These are phyloP conservation scores for Fragum fragum DNA, from an alignment of 2,888 invertebrate species.

Conservation along the genomic window DNA sequence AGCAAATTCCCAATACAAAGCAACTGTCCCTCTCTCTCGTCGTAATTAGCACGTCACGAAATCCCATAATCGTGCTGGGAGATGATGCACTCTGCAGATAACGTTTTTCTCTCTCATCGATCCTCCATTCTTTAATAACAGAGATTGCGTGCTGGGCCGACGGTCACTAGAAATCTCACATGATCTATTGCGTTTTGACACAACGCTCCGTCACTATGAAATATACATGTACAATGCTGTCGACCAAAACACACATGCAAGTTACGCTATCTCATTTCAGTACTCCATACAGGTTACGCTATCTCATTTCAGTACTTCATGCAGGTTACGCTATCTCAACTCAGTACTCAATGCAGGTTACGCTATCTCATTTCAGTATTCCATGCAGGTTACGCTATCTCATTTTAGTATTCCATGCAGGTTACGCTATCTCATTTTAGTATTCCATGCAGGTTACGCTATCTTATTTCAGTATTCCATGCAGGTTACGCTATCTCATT, in stretches of 20 bases:
- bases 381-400: too few species aligned
- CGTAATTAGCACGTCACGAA: slow-evolving; percentile 20
- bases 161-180: slow-evolving; percentile 11
- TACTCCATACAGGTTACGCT: too few species aligned
- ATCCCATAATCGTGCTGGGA: not conserved
- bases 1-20: not conserved
- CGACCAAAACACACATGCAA: not conserved
- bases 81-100: slow-evolving; percentile 17
- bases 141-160: slow-evolving; percentile 8
- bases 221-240: not conserved
- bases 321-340: too few species aligned
- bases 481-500: too few species aligned
- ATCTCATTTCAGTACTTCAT: too few species aligned
- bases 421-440: too few species aligned
- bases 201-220: not conserved
- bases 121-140: not conserved
- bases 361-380: too few species aligned
- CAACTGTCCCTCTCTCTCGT: not conserved
- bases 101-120: slow-evolving; percentile 4
- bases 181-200: slow-evolving; percentile 13
- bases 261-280: too few species aligned
- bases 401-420: too few species aligned
- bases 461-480: too few species aligned
- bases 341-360: too few species aligned
- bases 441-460: too few species aligned